Evolutionary conservation across 2,797 vertebrate species (phyloP).

Genomic region (Hippopotamyrus pictus): DNA sequence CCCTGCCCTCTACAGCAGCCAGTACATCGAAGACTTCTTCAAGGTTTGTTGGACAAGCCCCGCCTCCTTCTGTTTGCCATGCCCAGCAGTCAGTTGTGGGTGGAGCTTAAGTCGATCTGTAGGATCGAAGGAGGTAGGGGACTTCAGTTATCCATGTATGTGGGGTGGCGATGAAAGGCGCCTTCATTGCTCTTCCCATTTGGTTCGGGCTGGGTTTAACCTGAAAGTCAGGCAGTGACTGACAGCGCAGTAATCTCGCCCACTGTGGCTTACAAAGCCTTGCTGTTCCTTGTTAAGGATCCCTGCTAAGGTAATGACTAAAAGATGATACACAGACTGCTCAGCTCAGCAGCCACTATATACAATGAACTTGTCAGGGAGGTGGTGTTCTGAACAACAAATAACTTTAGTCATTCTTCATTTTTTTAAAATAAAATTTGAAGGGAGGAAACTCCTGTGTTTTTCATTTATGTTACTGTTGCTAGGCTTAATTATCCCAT

Average conservation of each 20-base stretch:
- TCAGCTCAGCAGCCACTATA: background rate
- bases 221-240: background rate
- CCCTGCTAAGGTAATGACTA: background rate
- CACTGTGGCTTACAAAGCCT: background rate
- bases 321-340: background rate
- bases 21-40: conserved; percentile 90
- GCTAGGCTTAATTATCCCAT: background rate
- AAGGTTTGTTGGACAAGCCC: conserved; percentile 66
- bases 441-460: background rate
- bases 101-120: background rate
- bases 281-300: background rate
- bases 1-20: conserved; percentile 84
- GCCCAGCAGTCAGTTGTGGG: background rate
- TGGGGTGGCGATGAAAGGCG: background rate
- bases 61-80: background rate
- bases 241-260: background rate
- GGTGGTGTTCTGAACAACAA: background rate
- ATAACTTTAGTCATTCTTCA: background rate
- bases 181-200: background rate
- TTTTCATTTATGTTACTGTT: background rate
- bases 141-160: background rate
- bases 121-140: background rate
- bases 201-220: background rate
- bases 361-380: background rate
- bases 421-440: background rate